Evolutionary conservation across 2,113 vertebrate genomes (phyloP).

Genomic region (Polyodon spathula): DNA sequence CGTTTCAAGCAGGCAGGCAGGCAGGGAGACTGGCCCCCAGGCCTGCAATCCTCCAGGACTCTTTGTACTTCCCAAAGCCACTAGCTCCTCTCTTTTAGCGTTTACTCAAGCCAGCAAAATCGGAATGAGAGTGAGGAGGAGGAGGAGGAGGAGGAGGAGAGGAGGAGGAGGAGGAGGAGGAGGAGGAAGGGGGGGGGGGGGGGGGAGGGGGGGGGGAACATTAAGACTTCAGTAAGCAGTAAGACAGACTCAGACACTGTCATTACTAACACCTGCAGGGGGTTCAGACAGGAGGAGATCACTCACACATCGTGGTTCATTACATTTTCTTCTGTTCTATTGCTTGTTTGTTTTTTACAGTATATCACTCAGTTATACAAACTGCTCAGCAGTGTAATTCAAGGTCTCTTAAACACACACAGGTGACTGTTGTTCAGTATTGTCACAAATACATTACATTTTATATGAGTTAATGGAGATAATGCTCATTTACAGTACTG

Average conservation of each 20-base stretch:
- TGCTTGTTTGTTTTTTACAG: too few species aligned
- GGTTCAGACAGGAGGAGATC: constrained; percentile 24
- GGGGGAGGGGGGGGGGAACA: constrained; percentile 19
- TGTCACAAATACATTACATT: too few species aligned
- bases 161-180: too few species aligned
- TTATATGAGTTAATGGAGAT: too few species aligned
- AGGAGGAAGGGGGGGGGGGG: constrained; percentile 1
- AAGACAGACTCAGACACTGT: constrained; percentile 36
- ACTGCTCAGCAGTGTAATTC: background rate
- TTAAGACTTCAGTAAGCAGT: background rate
- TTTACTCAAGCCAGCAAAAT: constrained; percentile 14
- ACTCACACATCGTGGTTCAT: background rate
- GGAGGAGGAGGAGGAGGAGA: constrained; percentile 11
- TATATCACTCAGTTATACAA: background rate
- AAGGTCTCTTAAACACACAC: too few species aligned
- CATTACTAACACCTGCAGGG: constrained; percentile 40
- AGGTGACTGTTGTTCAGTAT: too few species aligned
- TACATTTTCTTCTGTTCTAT: too few species aligned
- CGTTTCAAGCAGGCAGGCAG: constrained; percentile 52
- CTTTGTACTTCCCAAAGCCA: constrained; percentile 57
- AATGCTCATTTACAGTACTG: too few species aligned
- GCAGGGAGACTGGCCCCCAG: constrained; percentile 60
- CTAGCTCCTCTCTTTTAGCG: constrained; percentile 12
- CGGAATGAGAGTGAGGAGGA: background rate
- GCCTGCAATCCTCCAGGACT: constrained; percentile 56